Conservation (phyloP, 92 coral and sea anemone species). For the Nematostella vectensis region DNA sequence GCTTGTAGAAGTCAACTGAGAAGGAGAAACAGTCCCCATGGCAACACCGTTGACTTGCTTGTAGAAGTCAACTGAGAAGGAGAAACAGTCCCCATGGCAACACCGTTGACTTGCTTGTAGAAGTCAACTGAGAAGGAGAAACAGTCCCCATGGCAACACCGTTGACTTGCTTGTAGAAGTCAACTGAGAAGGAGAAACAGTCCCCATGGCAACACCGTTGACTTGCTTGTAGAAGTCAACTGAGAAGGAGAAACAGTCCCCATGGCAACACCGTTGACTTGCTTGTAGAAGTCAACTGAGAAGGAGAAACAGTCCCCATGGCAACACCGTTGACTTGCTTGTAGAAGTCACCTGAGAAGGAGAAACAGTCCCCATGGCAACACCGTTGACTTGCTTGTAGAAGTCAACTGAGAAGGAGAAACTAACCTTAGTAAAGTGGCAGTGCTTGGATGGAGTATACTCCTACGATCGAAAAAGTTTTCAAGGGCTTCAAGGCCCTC, state of each 20-base stretch:
- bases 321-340: no score
- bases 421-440: neutral
- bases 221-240: no score
- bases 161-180: slow-evolving; percentile 6
- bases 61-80: no score
- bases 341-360: slow-evolving; percentile 14
- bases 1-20: no score
- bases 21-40: no score
- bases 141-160: no score
- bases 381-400: slow-evolving; percentile 1
- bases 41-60: no score
- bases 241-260: no score
- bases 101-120: no score
- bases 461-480: neutral
- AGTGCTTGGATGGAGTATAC: neutral
- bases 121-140: no score
- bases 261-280: slow-evolving; percentile 17
- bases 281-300: slow-evolving; percentile 12
- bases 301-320: slow-evolving; percentile 1
- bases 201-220: no score
- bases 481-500: neutral
- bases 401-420: neutral
- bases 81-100: no score
- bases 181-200: slow-evolving; percentile 8
- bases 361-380: slow-evolving; percentile 18